Percentiles rank a stretch among this genome's conserved stretches.
Evolutionary conservation across 2,888 invertebrate genomes (phyloP).

Genomic region (Habroteleia sp.): DNA sequence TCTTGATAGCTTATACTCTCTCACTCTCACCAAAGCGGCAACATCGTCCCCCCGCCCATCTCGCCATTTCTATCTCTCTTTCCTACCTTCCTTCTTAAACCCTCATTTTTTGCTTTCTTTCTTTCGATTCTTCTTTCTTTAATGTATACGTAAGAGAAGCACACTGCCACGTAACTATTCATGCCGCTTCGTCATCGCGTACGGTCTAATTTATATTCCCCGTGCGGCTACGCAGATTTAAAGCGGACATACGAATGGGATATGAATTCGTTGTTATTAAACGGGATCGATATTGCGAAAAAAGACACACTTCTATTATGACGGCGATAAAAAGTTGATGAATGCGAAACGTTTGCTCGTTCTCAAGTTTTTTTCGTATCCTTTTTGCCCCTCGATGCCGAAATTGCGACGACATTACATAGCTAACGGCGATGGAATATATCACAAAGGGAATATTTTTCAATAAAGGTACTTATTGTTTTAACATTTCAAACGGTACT

Average conservation of each 20-base stretch:
- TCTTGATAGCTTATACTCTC: slow-evolving; percentile 57
- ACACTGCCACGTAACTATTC: slow-evolving; percentile 63
- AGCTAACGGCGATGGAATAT: slow-evolving; percentile 26
- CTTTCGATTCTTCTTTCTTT: slow-evolving; percentile 50
- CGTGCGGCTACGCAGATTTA: slow-evolving; percentile 48
- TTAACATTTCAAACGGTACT: too few species aligned
- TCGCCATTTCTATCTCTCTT: slow-evolving; percentile 47
- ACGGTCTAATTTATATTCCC: slow-evolving; percentile 72
- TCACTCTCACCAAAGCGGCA: slow-evolving; percentile 30
- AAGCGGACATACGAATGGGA: slow-evolving; percentile 27
- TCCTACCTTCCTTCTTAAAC: slow-evolving; percentile 14
- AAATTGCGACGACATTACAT: slow-evolving; percentile 23
- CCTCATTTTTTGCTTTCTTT: slow-evolving; percentile 63
- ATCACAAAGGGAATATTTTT: slow-evolving; percentile 31
- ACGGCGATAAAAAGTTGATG: slow-evolving; percentile 37
- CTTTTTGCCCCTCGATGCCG: slow-evolving; percentile 13
- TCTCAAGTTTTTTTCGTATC: background rate
- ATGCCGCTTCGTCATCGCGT: slow-evolving; percentile 71
- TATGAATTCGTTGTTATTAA: slow-evolving; percentile 52
- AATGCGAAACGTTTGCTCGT: slow-evolving; percentile 30
- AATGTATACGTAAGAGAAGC: slow-evolving; percentile 63
- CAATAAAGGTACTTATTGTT: slow-evolving; percentile 32
- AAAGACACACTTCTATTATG: slow-evolving; percentile 35
- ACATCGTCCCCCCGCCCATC: slow-evolving; percentile 51
- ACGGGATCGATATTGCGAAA: slow-evolving; percentile 45